Conservation (phyloP, 2,888 invertebrate genomes). For the Phasia obesa region DNA sequence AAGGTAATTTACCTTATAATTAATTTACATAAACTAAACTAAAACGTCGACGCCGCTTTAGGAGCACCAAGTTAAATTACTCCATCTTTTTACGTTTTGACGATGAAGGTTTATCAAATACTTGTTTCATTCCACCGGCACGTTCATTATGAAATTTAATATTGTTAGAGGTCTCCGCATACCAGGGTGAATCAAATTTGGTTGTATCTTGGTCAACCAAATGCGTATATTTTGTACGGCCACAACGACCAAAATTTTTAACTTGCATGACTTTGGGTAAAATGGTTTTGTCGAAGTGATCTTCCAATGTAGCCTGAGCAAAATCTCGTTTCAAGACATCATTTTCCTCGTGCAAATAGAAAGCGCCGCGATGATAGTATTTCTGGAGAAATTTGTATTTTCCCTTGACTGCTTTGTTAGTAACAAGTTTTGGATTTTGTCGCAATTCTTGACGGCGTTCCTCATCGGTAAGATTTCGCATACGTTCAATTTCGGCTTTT, state of each 20-base stretch:
- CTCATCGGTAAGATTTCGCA: conserved; percentile 97
- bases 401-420: conserved; percentile 97
- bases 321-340: conserved; percentile 96
- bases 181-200: conserved; percentile 98
- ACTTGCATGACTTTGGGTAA: conserved; percentile 99
- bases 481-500: conserved; percentile 92
- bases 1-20: conserved; percentile 42
- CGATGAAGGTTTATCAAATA: conserved; percentile 92
- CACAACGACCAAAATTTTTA: conserved; percentile 99
- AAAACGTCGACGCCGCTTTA: neutral
- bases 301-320: conserved; percentile 97
- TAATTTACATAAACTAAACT: conserved; percentile 35
- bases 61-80: conserved; percentile 52
- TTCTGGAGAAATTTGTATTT: conserved; percentile 99
- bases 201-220: conserved; percentile 99
- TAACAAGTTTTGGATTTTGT: conserved; percentile 94
- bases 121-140: conserved; percentile 96
- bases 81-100: conserved; percentile 81
- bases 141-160: conserved; percentile 93
- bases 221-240: conserved; percentile 99
- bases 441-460: conserved; percentile 94
- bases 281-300: conserved; percentile 99
- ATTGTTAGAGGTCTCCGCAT: conserved; percentile 93
- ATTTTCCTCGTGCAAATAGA: conserved; percentile 97
- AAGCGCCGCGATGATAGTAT: conserved; percentile 99